phyloP scores from a whole-genome alignment of 2,888 invertebrate genomes.

The Stomorhina lunata region DNA sequence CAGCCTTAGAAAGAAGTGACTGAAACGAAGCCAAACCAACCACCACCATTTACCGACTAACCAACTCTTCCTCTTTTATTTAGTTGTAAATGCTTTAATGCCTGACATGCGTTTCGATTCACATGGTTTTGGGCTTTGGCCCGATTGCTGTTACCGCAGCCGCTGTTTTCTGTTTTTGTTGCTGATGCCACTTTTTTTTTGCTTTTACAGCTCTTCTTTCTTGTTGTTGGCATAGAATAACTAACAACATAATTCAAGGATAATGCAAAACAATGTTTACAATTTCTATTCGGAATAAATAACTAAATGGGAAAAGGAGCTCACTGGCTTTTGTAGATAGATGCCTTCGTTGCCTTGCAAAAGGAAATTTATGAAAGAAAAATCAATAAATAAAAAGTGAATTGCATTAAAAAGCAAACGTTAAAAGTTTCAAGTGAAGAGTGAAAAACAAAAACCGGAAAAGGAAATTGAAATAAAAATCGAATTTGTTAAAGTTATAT shows the following conservation, averaged over 20 bases:
- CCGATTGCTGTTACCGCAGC: background rate
- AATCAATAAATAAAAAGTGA: constrained; percentile 61
- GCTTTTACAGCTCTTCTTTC: background rate
- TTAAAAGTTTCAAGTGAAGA: constrained; percentile 27
- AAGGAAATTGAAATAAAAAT: constrained; percentile 57
- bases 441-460: constrained; percentile 33
- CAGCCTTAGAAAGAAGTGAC: constrained; percentile 13
- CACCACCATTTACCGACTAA: constrained; percentile 48
- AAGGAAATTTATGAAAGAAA: background rate
- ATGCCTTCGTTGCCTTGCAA: no score
- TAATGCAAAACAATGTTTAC: constrained; percentile 62
- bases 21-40: constrained; percentile 34
- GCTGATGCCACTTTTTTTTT: background rate
- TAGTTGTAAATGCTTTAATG: constrained; percentile 48
- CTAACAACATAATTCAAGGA: constrained; percentile 66
- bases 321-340: no score
- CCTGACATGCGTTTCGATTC: constrained; percentile 58
- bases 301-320: constrained; percentile 44
- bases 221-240: constrained; percentile 54
- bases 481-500: constrained; percentile 45
- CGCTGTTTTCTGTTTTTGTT: background rate
- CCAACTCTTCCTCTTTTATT: no score
- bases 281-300: constrained; percentile 51
- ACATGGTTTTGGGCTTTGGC: constrained; percentile 29
- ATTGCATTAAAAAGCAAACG: constrained; percentile 48